Evolutionary conservation across 2,113 vertebrate species (phyloP), one percentile per base, ranked within the genome.

Genomic region (Notiomystis cincta): DNA sequence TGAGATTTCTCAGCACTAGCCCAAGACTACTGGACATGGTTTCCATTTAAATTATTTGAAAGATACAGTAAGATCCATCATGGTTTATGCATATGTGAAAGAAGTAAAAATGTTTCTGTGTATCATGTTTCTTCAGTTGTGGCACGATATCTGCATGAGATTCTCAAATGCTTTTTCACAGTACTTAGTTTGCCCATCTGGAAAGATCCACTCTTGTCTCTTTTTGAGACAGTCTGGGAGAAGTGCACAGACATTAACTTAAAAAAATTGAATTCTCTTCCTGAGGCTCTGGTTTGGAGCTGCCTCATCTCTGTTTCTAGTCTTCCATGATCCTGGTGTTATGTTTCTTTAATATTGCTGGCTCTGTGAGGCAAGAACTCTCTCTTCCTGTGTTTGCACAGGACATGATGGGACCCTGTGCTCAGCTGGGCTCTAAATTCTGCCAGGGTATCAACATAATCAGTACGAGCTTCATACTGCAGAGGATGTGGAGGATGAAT

Each of bases 11-110:
- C 69, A 80, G 30, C 21, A 5, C 40, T 75, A 28, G 71, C 42
- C 81, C 44, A 60, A 70, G 51, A 91, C 87, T 72, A 58, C 64
- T 85, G 87, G 66, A 38, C 44, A 37, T 71, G 48, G 61, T 87
- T 96, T 90, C 69, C 44, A 53, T 94, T 90, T 82, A 80, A 94
- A 91, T 90, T 82, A 69, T 42, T 51, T 82, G 76, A 82, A 77
- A 82, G 22, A 3, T 40, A 38, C 24, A 82, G 25, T n/a, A 66
- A 20, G 27, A 7, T 88, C 31, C 0, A 1, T 79, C 54, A 16
- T 66, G 64, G n/a, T 83, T 93, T 87, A 58, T 54, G 31, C 15
- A 6, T 67, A 25, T 25, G 33, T 81, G 71, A 92, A 83, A 89
- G 57, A 51, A 81, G 58, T 77, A 57, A 35, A 86, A 76, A 38